Evolutionary conservation across 2,888 invertebrate species (phyloP).

Genomic region (Suillia variegata): DNA sequence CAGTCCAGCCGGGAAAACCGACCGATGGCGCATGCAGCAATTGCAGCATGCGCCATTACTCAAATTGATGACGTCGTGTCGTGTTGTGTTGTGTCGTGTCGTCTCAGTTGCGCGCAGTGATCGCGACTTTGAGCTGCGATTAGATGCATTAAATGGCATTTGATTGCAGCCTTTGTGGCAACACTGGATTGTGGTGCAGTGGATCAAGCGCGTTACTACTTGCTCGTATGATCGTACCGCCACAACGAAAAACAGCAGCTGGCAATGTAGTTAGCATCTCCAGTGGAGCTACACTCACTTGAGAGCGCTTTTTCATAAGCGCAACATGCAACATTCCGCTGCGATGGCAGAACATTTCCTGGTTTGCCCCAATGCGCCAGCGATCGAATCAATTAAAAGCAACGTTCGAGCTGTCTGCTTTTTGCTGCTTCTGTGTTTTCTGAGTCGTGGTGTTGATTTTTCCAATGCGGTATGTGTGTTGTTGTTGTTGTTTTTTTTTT

Average conservation of each 20-base stretch:
- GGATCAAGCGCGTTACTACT: background rate
- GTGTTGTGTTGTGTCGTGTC: too few relatives aligned
- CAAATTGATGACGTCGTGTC: background rate
- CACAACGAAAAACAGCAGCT: too few relatives aligned
- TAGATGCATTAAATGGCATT: background rate
- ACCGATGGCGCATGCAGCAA: background rate
- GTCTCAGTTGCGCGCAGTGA: background rate
- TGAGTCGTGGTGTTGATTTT: background rate
- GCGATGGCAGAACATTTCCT: background rate
- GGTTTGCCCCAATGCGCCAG: background rate
- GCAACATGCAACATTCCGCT: background rate
- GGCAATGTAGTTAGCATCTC: background rate
- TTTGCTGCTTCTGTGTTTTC: too few relatives aligned
- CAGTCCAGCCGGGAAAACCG: background rate
- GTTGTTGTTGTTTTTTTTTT: too few relatives aligned
- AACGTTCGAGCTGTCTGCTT: background rate
- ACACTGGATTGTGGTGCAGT: background rate
- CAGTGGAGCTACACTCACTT: constrained; percentile 1
- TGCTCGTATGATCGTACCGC: background rate
- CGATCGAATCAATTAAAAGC: background rate
- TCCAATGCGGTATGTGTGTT: background rate
- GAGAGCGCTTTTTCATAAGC: background rate
- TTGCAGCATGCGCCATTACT: background rate
- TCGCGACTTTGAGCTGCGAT: background rate
- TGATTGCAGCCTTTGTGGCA: background rate